Evolutionary conservation across 2,797 vertebrate genomes (phyloP).

Genomic region (Heteromormyrus szaboi): DNA sequence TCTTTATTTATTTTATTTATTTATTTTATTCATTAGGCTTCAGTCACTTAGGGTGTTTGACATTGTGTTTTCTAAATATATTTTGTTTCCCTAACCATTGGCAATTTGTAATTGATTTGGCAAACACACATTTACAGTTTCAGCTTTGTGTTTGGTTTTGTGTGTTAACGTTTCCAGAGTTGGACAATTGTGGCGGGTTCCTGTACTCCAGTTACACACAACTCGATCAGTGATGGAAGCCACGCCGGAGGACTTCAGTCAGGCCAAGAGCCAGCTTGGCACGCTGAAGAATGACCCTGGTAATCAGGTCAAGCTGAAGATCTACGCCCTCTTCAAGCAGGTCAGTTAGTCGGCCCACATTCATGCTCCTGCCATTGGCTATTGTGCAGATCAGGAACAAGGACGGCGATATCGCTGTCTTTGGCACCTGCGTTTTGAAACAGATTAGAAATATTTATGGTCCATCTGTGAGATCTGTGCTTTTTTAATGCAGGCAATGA

Average conservation of each 20-base stretch:
- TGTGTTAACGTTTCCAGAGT: conserved; percentile 20
- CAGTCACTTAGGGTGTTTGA: background rate
- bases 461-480: background rate
- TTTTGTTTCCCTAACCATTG: background rate
- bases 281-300: conserved; percentile 77
- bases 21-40: background rate
- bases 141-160: background rate
- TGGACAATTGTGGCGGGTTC: conserved; percentile 28
- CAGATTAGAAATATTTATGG: background rate
- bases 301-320: conserved; percentile 77
- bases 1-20: background rate
- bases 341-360: conserved; percentile 45
- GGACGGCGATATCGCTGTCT: background rate
- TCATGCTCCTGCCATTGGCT: background rate
- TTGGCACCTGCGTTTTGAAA: background rate
- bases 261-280: conserved; percentile 66
- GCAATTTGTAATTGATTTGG: background rate
- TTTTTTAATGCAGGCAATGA: background rate
- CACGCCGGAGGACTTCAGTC: conserved; percentile 73
- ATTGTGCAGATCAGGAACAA: background rate
- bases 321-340: conserved; percentile 92
- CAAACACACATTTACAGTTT: background rate
- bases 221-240: conserved; percentile 53
- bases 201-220: conserved; percentile 52
- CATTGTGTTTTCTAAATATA: background rate